Conservation (phyloP, 2,113 vertebrate species). For the Macquaria australasica region DNA sequence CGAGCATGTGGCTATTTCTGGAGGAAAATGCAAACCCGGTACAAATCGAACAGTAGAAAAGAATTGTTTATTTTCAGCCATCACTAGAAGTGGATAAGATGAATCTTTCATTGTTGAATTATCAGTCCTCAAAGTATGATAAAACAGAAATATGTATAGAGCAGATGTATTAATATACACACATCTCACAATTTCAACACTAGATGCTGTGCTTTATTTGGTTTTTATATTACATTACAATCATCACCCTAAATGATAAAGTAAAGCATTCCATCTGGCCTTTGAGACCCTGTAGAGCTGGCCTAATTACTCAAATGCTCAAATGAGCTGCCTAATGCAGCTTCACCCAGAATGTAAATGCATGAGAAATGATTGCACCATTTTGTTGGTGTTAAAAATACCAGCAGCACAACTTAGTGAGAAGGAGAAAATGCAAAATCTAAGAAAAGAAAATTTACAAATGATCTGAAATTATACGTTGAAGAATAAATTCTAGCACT, state of each 20-base stretch:
- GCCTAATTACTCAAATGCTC: constrained; percentile 49
- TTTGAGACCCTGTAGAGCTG: constrained; percentile 41
- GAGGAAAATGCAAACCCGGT: not conserved
- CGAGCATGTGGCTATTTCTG: not conserved
- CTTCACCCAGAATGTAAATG: constrained; percentile 42
- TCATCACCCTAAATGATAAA: constrained; percentile 45
- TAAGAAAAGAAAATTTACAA: not conserved
- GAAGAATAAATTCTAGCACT: not conserved
- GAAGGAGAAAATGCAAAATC: not conserved
- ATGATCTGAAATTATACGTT: not conserved
- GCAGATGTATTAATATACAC: not conserved
- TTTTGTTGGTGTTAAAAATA: constrained; percentile 31
- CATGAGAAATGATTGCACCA: constrained; percentile 40
- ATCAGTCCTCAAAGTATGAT: not conserved
- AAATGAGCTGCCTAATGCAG: constrained; percentile 47
- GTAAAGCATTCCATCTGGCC: constrained; percentile 54
- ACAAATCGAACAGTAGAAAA: not conserved
- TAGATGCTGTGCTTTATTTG: not conserved
- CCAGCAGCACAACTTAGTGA: constrained; percentile 8
- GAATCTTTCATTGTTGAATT: not conserved
- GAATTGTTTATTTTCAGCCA: not conserved
- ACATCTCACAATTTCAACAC: not conserved
- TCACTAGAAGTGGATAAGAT: not conserved
- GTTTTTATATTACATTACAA: constrained; percentile 33
- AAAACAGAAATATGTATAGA: not conserved